Evolutionary conservation across 2,113 vertebrate species (phyloP), one percentile per base, ranked within the genome.

Genomic region (Corythornis vintsioides): DNA sequence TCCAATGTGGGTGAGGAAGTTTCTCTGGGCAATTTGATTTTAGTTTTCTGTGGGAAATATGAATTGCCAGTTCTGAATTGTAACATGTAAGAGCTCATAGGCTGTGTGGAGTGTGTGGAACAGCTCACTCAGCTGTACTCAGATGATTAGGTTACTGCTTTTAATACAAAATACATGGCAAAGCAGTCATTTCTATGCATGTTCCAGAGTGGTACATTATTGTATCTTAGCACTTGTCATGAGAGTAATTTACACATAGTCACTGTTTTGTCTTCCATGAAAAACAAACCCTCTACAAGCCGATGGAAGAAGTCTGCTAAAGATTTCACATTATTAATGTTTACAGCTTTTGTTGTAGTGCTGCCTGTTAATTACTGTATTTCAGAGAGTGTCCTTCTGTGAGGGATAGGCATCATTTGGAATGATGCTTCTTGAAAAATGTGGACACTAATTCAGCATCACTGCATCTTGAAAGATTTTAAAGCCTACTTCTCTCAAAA

Each of bases 281-380:
- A 96, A 97, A 96, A 93, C 96, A 97, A 95, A 40, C 93, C 55
- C 63, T 83, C 81, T 90, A 71, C 91, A 87, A 92, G 92, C 82
- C 89, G 87, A 94, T 82, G 61, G 79, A 93, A 92, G 42, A 96
- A 96, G 75, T 83, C 93, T 93, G 82, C n/a, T 95, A 64, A 88
- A 95, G 91, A 95, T 96, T 97, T 97, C 88, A 65, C 94, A 35
- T 96, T 96, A 96, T 94, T 96, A 96, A 91, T 95, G 94, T 96
- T 97, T 97, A 94, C 18, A 7, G 66, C 84, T 67, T 95, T 95
- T 97, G 83, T 97, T 96, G 84, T 94, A 82, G 94, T 69, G 83
- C 83, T 97, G 89, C 89, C 89, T 96, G 89, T 95, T 97, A 96
- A 96, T 96, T 97, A 96, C 90, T 89, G 83, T 61, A 28, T 95